Base-by-base conservation (phyloP, 2,797 vertebrate genomes). In the Hozukius guyotensis region DNA sequence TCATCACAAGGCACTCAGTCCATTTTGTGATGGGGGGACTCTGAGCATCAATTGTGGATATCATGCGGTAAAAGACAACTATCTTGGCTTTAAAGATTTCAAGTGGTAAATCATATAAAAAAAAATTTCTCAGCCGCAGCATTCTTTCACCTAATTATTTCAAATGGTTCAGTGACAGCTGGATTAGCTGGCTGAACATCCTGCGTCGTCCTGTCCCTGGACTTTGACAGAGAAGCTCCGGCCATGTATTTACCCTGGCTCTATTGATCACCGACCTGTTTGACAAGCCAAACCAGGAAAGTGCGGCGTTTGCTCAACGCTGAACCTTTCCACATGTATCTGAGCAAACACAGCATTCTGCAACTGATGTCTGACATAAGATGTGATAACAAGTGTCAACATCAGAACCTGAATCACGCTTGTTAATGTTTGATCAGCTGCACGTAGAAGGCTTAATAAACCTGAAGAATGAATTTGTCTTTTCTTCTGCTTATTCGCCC, bases 171-270 rank as follows among this genome's bases (percentile, higher is more conserved):
- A 71, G 71, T 80, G 81, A 77, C 81, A 90, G 85, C 72, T 60
- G 52, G 75, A 84, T 77, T 63, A 85, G 72, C 91, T 92, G 90
- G 87, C 90, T 76, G 89, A 82, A 92, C 88, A 87, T 89, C 72
- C 84, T 75, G 85, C 85, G 49, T 75, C 27, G 4, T 67, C 69
- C 84, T 72, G 91, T 93, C 94, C 90, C 91, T 94, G 95, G 94
- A 96, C 95, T 95, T 96, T 96, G 95, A 90, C 88, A 89, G 78
- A 72, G 32, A 78, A 87, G 80, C 81, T 73, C 72, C 24, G 38
- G 77, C 75, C 84, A 64, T 85, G 57, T 93, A 80, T 95, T 95
- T 94, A 92, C 94, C 74, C 63, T 82, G 5, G 70, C 77, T 78
- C 70, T 91, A 95, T 94, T 88, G 94, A 95, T 93, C 91, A 81